Percentiles rank a stretch among this genome's conserved stretches.
phyloP scores from a whole-genome alignment of 2,113 vertebrate species.

The Origma solitaria region DNA sequence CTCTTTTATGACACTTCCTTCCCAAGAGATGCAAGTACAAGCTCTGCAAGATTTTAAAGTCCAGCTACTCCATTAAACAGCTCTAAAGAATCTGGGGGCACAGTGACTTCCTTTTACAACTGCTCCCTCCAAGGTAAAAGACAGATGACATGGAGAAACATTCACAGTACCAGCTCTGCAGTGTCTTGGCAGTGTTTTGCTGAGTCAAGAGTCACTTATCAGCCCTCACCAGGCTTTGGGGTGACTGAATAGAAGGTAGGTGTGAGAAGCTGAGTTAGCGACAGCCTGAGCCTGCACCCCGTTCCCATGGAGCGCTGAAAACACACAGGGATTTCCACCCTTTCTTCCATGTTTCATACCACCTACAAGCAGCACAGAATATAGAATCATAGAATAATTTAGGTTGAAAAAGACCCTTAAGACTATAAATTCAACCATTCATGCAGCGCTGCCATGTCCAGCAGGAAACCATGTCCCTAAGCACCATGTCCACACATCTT shows the following conservation, averaged over 20 bases:
- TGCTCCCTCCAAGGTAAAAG: not conserved
- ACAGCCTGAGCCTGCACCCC: not conserved
- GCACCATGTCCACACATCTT: accelerated
- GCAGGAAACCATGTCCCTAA: not conserved
- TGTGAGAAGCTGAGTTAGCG: not conserved
- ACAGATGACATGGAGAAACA: not conserved
- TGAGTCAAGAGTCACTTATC: slow-evolving; percentile 56
- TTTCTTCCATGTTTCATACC: not conserved
- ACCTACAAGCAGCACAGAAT: not conserved
- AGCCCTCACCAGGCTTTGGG: not conserved
- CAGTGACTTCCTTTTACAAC: not conserved
- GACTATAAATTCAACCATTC: not conserved
- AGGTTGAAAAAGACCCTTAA: not conserved
- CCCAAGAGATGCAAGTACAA: not conserved
- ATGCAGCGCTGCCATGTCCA: not conserved
- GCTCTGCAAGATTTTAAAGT: not conserved
- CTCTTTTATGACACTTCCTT: too few relatives aligned
- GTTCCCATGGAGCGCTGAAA: not conserved
- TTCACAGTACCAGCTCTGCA: not conserved
- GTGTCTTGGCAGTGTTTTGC: not conserved
- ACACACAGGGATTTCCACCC: not conserved
- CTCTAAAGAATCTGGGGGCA: not conserved
- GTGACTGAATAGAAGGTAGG: not conserved
- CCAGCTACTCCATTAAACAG: not conserved
- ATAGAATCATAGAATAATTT: not conserved